A percentile compares a stretch with the other conserved stretches of the same genome.
phyloP scores from a whole-genome alignment of 2,797 vertebrate genomes.

The Pipistrellus nathusii region DNA sequence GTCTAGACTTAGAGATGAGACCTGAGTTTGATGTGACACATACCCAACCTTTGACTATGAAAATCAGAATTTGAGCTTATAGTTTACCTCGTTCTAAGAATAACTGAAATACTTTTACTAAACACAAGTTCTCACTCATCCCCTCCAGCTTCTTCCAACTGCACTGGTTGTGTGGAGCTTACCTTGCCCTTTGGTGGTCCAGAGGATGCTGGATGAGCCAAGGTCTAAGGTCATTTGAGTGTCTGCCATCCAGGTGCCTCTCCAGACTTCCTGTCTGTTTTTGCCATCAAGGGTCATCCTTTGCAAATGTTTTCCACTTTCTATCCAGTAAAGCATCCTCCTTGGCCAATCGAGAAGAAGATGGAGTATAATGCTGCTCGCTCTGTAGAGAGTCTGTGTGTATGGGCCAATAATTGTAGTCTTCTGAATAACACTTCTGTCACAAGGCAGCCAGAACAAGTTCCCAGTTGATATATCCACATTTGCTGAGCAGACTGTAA shows the following conservation, averaged over 20 bases:
- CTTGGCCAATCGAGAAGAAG: constrained; percentile 92
- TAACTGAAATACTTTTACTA: not conserved
- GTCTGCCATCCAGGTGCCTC: constrained; percentile 81
- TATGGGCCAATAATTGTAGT: constrained; percentile 73
- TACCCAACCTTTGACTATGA: not conserved
- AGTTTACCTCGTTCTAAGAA: not conserved
- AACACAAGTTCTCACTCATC: not conserved
- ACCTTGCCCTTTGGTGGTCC: constrained; percentile 89
- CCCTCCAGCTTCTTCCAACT: not conserved
- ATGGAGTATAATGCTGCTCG: constrained; percentile 84
- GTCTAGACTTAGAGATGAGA: not conserved
- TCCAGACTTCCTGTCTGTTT: constrained; percentile 85
- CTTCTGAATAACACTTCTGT: constrained; percentile 88
- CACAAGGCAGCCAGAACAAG: constrained; percentile 93
- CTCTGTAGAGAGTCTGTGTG: constrained; percentile 86
- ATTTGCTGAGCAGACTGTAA: constrained; percentile 90
- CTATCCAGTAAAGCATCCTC: constrained; percentile 90
- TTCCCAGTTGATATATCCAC: constrained; percentile 90
- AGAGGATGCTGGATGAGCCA: constrained; percentile 90
- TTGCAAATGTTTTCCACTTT: constrained; percentile 85
- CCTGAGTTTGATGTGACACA: not conserved
- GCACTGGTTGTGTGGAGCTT: not conserved
- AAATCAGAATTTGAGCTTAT: not conserved
- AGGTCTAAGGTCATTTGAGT: constrained; percentile 88
- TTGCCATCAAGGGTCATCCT: constrained; percentile 89